Evolutionary conservation across 2,113 vertebrate genomes (phyloP).

Genomic region (Rhabdornis inornatus): DNA sequence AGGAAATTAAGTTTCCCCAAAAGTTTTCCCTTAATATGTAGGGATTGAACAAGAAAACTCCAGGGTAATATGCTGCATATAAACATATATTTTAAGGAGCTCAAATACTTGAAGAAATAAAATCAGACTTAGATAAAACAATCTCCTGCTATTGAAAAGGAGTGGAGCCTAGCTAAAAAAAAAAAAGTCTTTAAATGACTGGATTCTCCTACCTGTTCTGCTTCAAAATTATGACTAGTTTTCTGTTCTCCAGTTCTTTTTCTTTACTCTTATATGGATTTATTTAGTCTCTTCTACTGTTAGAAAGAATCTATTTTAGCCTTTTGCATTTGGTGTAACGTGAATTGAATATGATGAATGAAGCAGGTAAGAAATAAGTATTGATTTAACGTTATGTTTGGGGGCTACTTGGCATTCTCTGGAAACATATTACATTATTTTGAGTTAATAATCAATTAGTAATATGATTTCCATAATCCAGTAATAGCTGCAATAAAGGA

Average conservation of each 20-base stretch:
- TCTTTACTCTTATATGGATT: neutral
- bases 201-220: neutral
- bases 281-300: neutral
- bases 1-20: neutral
- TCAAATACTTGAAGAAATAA: neutral
- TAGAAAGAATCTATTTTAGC: neutral
- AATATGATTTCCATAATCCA: conserved; percentile 40
- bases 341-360: neutral
- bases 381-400: conserved; percentile 3
- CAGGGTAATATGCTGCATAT: neutral
- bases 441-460: conserved; percentile 49
- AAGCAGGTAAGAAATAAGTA: neutral
- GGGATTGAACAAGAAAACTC: neutral
- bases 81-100: neutral
- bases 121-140: neutral
- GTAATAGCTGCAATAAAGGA: conserved; percentile 15
- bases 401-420: neutral
- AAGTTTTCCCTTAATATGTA: neutral
- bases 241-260: neutral
- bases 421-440: neutral
- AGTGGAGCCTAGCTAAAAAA: neutral
- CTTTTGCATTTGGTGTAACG: neutral
- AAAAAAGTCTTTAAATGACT: neutral
- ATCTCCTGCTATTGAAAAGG: neutral
- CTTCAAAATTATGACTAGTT: neutral